Evolutionary conservation across 2,888 invertebrate genomes (phyloP).

Genomic region (Chloroclysta siterata): DNA sequence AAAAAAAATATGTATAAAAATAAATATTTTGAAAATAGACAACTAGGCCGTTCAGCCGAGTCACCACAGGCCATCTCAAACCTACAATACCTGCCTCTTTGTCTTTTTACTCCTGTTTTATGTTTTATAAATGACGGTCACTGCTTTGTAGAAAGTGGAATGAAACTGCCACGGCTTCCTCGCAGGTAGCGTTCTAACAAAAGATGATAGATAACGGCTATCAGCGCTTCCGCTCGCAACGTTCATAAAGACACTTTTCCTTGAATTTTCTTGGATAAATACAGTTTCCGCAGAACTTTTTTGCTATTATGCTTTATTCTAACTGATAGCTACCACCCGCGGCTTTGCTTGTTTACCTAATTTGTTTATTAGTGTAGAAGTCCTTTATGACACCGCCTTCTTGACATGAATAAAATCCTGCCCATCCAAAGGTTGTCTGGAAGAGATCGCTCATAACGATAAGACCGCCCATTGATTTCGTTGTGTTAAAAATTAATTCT

Average conservation of each 20-base stretch:
- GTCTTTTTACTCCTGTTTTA: background rate
- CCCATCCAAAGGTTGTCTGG: too few relatives aligned
- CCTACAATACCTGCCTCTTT: background rate
- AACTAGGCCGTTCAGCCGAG: too few relatives aligned
- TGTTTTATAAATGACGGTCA: background rate
- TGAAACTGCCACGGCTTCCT: constrained; percentile 7
- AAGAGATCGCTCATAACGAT: too few relatives aligned
- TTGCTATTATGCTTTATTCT: background rate
- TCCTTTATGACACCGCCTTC: too few relatives aligned
- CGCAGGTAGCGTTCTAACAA: constrained; percentile 29
- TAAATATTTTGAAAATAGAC: too few relatives aligned
- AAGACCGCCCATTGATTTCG: too few relatives aligned
- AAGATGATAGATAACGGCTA: constrained; percentile 36
- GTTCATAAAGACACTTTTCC: constrained; percentile 20
- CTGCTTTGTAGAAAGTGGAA: background rate
- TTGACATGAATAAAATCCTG: too few relatives aligned
- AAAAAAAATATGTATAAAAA: too few relatives aligned
- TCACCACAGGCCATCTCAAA: too few relatives aligned
- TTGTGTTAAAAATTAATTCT: too few relatives aligned
- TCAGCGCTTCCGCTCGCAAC: constrained; percentile 23
- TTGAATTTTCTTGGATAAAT: constrained; percentile 9
- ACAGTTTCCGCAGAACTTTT: background rate
- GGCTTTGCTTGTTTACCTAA: background rate
- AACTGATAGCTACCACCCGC: background rate
- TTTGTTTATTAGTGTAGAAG: too few relatives aligned